Base-by-base conservation (phyloP, 1,140 invertebrate genomes). In the Cydia strobilella region DNA sequence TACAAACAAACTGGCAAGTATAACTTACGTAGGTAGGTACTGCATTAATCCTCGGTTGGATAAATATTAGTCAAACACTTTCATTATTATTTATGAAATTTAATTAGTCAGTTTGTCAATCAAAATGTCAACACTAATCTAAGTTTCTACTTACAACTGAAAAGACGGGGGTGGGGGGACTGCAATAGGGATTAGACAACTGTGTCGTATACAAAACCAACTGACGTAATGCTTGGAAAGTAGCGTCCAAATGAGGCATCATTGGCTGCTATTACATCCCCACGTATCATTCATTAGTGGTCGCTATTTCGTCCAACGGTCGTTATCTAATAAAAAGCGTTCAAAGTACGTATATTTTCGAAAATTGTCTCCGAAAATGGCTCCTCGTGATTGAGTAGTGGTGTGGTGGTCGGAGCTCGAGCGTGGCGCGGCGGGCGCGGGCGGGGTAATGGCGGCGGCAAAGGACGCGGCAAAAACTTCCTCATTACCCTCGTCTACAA, bases 381-480 rank as follows among this genome's bases (percentile, higher is more conserved):
- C 62, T 69, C 59, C 75, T 75, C 72, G 54, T 76, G 77, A 74
- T 78, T 78, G 74, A 66, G 9, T 23, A 25, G 31, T 18, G 59
- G 74, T 66, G 73, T 42, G 59, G 73, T 54, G 27, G 54, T 18
- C 73, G 75, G 48, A 75, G 74, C n/a, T 39, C 9, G 72, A 72
- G 45, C 51, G 74, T 48, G 18, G 77, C 71, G 73, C 25, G 25
- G 39, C 62, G 72, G 39, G 45, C 72, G 71, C 51, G 63, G 75
- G 71, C 5, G 18, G 59, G 63, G 62, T 25, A 59, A 72, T 74
- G 59, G 66, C 74, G 74, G 80, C 72, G 76, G 72, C 75, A 84
- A 83, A 82, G 83, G 85, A 85, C 84, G 83, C 83, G 83, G 84
- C 84, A 86, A 89, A 89, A 87, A 89, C 81, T 73, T 74, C 39